phyloP scores from a whole-genome alignment of 2,113 vertebrate species.

The Spizaetus ornatus region DNA sequence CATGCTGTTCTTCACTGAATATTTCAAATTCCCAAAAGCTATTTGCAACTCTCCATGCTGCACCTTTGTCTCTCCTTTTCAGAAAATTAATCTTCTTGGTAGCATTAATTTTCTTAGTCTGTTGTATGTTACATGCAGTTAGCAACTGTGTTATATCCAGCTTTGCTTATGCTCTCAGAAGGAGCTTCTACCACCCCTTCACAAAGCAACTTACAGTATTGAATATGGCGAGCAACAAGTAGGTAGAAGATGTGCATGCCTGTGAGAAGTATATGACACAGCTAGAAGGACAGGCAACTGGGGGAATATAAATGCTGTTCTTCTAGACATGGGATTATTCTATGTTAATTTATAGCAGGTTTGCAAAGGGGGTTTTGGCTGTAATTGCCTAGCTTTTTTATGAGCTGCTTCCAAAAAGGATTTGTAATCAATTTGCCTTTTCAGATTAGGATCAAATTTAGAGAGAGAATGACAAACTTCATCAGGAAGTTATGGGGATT shows the following conservation, averaged over 20 bases:
- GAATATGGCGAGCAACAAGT: background rate
- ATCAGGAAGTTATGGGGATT: slow-evolving; percentile 35
- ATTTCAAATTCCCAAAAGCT: background rate
- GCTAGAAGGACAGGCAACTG: background rate
- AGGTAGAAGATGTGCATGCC: background rate
- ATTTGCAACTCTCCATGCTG: background rate
- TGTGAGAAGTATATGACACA: background rate
- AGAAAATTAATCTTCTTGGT: background rate
- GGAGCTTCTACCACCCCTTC: background rate
- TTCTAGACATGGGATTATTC: background rate
- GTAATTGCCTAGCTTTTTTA: background rate
- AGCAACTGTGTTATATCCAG: background rate
- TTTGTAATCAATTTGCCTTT: slow-evolving; percentile 37
- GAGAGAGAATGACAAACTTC: slow-evolving; percentile 33
- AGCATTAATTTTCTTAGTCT: background rate
- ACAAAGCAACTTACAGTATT: background rate
- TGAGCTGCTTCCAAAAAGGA: slow-evolving; percentile 28
- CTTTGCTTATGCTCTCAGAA: background rate
- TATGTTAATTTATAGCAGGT: background rate
- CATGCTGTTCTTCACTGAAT: background rate
- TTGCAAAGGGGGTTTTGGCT: background rate
- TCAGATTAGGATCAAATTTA: slow-evolving; percentile 22
- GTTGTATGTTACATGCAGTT: background rate
- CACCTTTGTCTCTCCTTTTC: background rate
- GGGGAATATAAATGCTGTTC: background rate